A percentile compares a stretch with the other conserved stretches of the same genome.
These are phyloP conservation scores for Carassius carassius DNA, from an alignment of 2,113 vertebrate genomes.

Conservation along the genomic window DNA sequence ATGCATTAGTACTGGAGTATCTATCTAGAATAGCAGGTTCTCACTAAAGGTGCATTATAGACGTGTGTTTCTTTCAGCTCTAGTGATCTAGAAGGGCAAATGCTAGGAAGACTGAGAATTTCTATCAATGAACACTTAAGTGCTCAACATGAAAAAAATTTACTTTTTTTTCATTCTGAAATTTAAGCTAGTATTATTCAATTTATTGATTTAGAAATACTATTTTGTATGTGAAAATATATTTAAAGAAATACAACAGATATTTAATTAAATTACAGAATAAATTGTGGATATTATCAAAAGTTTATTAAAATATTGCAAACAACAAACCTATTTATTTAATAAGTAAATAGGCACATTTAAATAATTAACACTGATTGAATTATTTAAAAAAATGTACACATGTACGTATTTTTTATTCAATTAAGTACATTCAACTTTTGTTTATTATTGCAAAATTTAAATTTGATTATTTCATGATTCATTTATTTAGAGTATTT, in stretches of 20 bases:
- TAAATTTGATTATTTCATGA: neutral
- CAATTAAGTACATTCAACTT: neutral
- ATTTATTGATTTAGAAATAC: neutral
- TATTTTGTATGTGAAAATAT: neutral
- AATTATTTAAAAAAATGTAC: neutral
- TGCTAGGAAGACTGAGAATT: slow-evolving; percentile 22
- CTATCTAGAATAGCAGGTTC: slow-evolving; percentile 11
- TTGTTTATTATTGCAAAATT: neutral
- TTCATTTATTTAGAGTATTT: neutral
- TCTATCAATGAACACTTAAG: neutral
- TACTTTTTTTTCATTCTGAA: too few species aligned
- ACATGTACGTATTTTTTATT: neutral
- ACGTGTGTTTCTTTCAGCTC: slow-evolving; percentile 38
- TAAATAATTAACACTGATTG: neutral
- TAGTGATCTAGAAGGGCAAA: slow-evolving; percentile 50
- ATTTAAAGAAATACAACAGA: too few species aligned
- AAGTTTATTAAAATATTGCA: neutral
- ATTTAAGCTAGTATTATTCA: neutral
- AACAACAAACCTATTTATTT: neutral
- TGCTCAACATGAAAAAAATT: neutral
- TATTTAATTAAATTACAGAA: neutral
- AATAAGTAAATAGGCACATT: neutral
- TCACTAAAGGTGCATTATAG: slow-evolving; percentile 29
- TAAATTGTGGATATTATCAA: neutral
- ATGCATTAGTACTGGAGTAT: slow-evolving; percentile 67